Evolutionary conservation across 2,113 vertebrate genomes (phyloP).

Genomic region (Hystrix cristata): DNA sequence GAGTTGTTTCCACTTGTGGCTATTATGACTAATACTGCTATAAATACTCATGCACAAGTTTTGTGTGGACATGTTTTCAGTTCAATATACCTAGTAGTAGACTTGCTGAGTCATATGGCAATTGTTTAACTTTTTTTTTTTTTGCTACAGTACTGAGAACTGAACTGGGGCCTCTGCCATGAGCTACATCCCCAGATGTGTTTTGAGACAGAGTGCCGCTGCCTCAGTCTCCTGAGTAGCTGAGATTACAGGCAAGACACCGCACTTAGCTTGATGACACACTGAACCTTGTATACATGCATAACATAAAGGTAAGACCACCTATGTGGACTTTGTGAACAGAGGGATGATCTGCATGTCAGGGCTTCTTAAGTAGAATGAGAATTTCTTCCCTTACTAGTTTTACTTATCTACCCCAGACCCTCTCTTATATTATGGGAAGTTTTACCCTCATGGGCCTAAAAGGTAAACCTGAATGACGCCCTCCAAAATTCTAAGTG

Average conservation of each 20-base stretch:
- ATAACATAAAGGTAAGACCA: background rate
- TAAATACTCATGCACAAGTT: background rate
- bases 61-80: background rate
- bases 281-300: background rate
- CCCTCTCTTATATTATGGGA: background rate
- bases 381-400: background rate
- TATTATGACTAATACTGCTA: background rate
- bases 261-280: background rate
- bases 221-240: background rate
- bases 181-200: background rate
- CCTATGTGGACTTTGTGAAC: background rate
- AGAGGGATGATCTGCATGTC: background rate
- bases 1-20: background rate
- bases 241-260: background rate
- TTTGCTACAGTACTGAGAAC: background rate
- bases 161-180: background rate
- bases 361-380: constrained; percentile 31
- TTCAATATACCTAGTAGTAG: background rate
- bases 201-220: background rate
- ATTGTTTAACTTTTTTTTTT: background rate
- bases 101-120: background rate
- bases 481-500: background rate
- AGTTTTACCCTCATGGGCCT: background rate
- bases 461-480: background rate
- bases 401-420: background rate